Conservation (phyloP, 1,140 invertebrate genomes). For the Macrostomum lignano region DNA sequence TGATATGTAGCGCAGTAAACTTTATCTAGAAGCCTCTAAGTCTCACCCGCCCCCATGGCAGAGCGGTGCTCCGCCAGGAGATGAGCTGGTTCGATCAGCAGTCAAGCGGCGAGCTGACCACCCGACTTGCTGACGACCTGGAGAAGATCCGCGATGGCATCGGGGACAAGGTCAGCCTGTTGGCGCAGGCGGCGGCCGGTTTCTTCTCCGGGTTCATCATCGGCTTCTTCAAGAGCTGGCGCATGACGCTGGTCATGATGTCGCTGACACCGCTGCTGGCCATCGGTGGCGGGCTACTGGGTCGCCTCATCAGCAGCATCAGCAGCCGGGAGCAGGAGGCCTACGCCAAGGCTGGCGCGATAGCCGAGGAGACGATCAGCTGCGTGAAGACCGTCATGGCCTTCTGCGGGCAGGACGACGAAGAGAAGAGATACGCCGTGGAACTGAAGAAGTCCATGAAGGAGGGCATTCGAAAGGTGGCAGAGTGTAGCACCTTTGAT, state of each 20-base stretch:
- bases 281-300: slow-evolving; percentile 8
- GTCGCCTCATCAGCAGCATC: slow-evolving; percentile 10
- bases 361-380: slow-evolving; percentile 50
- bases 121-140: slow-evolving; percentile 55
- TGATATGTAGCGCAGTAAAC: no score
- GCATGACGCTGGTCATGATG: slow-evolving; percentile 11
- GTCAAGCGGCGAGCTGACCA: slow-evolving; percentile 55
- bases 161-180: slow-evolving; percentile 52
- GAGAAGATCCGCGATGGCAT: slow-evolving; percentile 59
- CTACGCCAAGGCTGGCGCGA: slow-evolving; percentile 43
- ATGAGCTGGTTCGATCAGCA: slow-evolving; percentile 66
- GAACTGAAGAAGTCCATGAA: slow-evolving; percentile 35
- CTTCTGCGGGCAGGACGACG: slow-evolving; percentile 45
- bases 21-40: no score
- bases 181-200: slow-evolving; percentile 30
- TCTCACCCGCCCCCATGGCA: no score
- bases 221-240: slow-evolving; percentile 11
- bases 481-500: no score
- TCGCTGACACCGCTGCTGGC: slow-evolving; percentile 10
- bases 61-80: slow-evolving; percentile 50
- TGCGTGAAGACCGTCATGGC: slow-evolving; percentile 48
- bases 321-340: slow-evolving; percentile 44
- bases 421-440: slow-evolving; percentile 36
- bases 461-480: slow-evolving; percentile 40
- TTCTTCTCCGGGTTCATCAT: slow-evolving; percentile 18